Evolutionary conservation across 1,140 invertebrate genomes (phyloP), one percentile per base, ranked within the genome.

Genomic region (Tenebrio molitor): DNA sequence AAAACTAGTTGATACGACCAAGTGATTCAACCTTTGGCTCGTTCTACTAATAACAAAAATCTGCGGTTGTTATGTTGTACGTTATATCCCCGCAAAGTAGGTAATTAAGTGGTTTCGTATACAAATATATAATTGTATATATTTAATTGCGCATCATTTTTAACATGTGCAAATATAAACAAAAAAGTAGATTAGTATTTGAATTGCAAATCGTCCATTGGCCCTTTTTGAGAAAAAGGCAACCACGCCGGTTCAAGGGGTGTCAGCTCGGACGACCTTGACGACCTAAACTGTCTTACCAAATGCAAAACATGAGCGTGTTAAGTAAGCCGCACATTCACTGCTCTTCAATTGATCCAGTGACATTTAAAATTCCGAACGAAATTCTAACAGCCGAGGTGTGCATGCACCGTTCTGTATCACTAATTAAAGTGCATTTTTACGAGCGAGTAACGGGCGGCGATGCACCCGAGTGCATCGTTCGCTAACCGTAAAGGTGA

Each of bases 361-460:
- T 33, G 29, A 33, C 29, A 33, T 33, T 33, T 33, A 33, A 33
- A 33, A 33, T 33, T 33, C 29, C 4, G 29, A 4, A 5, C 29
- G 29, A 33, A 10, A 33, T n/a, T n/a, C n/a, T n/a, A 10, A 10
- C 10, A 33, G 4, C 29, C 10, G 4, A 33, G 29, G 4, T 4
- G 29, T 12, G 36, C 5, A 39, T n/a, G n/a, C n/a, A 39, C 5
- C 36, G 36, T 39, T 39, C 5, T 39, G 36, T n/a, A n/a, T n/a
- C 36, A 39, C 7, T 39, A 39, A 39, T 39, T 39, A 39, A 33
- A 33, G 36, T 39, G 36, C 36, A 39, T 39, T 39, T 39, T 39
- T 39, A 39, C 36, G n/a, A 39, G 5, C 12, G 12, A 2, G 5
- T 39, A 39, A 39, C 36, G 36, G 36, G 36, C 36, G 2, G 4